phyloP scores from a whole-genome alignment of 2,113 vertebrate genomes.

The Delphinapterus leucas region DNA sequence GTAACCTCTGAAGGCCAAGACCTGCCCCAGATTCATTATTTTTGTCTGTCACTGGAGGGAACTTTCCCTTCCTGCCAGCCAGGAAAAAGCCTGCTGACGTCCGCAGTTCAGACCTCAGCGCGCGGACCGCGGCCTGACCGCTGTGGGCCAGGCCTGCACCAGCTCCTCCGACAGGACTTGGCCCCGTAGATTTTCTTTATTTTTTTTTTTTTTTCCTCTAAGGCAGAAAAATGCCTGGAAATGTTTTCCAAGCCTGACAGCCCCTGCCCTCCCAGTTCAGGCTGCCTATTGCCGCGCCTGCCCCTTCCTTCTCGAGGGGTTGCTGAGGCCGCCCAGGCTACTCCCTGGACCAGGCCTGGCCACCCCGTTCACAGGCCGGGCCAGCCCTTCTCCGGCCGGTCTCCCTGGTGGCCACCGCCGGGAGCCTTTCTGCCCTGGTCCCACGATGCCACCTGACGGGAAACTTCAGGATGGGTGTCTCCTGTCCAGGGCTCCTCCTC shows the following conservation, averaged over 20 bases:
- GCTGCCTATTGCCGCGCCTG: constrained; percentile 41
- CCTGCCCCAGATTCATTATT: constrained; percentile 71
- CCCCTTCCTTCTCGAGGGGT: background rate
- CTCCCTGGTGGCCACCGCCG: background rate
- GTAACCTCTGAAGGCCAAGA: constrained; percentile 70
- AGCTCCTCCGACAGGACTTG: background rate
- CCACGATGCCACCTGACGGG: too few species aligned
- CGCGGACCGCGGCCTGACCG: background rate
- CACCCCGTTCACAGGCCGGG: background rate
- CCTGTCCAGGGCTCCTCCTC: too few species aligned
- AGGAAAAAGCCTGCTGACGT: constrained; percentile 77
- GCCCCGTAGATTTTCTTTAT: background rate
- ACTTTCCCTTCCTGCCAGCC: constrained; percentile 73
- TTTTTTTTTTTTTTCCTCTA: background rate
- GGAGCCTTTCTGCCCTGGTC: background rate
- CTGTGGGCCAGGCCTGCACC: background rate
- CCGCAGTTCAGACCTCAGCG: constrained; percentile 61
- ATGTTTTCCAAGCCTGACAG: constrained; percentile 57
- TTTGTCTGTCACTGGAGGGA: constrained; percentile 78
- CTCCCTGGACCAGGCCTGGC: background rate
- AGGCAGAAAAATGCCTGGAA: constrained; percentile 45
- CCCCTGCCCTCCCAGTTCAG: constrained; percentile 23
- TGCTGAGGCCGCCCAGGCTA: background rate
- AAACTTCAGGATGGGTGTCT: background rate
- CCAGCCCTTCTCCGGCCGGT: background rate